Percentiles rank a stretch among this genome's conserved stretches.
These are phyloP conservation scores for Spongilla lacustris DNA, from an alignment of 37 sponge, comb jelly and placozoan genomes.

Conservation along the genomic window DNA sequence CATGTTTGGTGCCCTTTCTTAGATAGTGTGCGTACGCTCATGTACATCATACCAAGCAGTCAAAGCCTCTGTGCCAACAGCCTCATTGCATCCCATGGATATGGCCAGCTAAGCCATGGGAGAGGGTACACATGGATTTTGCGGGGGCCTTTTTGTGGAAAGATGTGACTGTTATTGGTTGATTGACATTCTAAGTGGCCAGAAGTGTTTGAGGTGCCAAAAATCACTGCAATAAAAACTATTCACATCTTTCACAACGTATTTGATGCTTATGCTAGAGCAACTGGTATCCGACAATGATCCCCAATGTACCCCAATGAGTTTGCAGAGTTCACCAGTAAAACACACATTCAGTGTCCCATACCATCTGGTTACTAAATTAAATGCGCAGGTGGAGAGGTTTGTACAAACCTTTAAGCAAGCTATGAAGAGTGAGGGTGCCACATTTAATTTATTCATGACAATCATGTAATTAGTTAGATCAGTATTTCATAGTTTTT, in stretches of 20 bases:
- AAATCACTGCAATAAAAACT: constrained; percentile 32
- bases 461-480: too few relatives aligned
- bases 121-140: too few relatives aligned
- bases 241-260: constrained; percentile 25
- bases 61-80: too few relatives aligned
- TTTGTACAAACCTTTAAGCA: constrained; percentile 53
- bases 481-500: too few relatives aligned
- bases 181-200: too few relatives aligned
- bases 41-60: too few relatives aligned
- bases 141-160: too few relatives aligned
- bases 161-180: too few relatives aligned
- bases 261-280: constrained; percentile 49
- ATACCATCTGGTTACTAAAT: constrained; percentile 30
- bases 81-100: too few relatives aligned
- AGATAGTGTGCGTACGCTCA: too few relatives aligned
- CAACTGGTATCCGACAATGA: constrained; percentile 50
- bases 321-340: constrained; percentile 9
- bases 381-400: constrained; percentile 45
- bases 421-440: constrained; percentile 3
- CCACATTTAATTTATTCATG: too few relatives aligned
- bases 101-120: too few relatives aligned
- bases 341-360: constrained; percentile 34
- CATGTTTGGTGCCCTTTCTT: constrained; percentile 51
- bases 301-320: constrained; percentile 49
- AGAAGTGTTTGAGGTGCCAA: constrained; percentile 7